phyloP scores from a whole-genome alignment of 53 echinoderm and acorn worm species.

The Holothuria scabra region DNA sequence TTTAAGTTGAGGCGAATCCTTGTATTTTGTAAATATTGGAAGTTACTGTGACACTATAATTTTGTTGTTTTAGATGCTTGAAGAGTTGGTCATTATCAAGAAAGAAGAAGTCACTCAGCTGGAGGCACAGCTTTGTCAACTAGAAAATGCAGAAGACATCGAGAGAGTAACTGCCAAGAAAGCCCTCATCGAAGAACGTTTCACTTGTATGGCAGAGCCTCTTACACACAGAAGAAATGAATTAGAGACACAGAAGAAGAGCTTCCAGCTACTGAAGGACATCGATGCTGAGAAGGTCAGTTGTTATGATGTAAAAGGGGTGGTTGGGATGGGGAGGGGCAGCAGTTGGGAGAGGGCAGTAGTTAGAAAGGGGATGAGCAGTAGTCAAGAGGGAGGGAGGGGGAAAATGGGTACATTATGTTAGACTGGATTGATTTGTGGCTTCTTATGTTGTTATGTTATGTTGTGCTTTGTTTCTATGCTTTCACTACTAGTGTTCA shows the following conservation, averaged over 20 bases:
- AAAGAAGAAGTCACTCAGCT: constrained; percentile 90
- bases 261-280: constrained; percentile 88
- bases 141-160: constrained; percentile 81
- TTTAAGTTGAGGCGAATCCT: background rate
- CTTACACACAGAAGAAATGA: constrained; percentile 80
- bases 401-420: no score
- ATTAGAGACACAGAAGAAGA: constrained; percentile 88
- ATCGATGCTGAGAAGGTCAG: constrained; percentile 96
- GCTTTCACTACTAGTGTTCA: background rate
- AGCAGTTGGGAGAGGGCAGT: no score
- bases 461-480: background rate
- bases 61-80: constrained; percentile 75
- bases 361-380: no score
- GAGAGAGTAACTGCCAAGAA: constrained; percentile 99
- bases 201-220: constrained; percentile 85
- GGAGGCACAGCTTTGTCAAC: constrained; percentile 74
- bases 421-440: no score
- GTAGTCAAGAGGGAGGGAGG: no score
- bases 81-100: constrained; percentile 88
- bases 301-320: no score
- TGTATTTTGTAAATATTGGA: background rate
- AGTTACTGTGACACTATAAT: background rate
- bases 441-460: background rate
- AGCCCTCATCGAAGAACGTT: constrained; percentile 80
- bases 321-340: no score